Evolutionary conservation across 2,113 vertebrate genomes (phyloP).

Genomic region (Corythornis vintsioides): DNA sequence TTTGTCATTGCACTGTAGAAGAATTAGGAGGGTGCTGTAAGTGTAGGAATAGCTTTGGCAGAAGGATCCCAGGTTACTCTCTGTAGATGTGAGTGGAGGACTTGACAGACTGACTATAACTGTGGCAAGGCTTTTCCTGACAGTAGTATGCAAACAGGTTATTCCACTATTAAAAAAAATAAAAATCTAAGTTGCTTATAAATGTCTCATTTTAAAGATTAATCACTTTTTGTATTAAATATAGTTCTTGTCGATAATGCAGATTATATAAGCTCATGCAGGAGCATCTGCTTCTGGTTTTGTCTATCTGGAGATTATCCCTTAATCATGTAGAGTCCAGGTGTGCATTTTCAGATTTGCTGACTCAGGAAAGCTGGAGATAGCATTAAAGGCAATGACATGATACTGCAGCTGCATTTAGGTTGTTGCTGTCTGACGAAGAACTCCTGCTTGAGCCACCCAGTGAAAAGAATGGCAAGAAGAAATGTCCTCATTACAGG

Average conservation of each 20-base stretch:
- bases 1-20: background rate
- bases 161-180: background rate
- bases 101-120: background rate
- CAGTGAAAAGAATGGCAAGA: slow-evolving; percentile 73
- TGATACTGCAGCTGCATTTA: background rate
- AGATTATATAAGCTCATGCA: slow-evolving; percentile 53
- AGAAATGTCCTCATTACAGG: slow-evolving; percentile 87
- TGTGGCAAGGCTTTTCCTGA: background rate
- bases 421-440: background rate
- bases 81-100: background rate
- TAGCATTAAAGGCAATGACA: slow-evolving; percentile 24
- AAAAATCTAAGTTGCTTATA: background rate
- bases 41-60: background rate
- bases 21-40: background rate
- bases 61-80: background rate
- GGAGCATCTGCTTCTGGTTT: slow-evolving; percentile 34
- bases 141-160: background rate
- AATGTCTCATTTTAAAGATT: background rate
- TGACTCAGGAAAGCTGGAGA: slow-evolving; percentile 59
- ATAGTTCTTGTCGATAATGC: background rate
- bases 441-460: background rate
- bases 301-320: slow-evolving; percentile 65
- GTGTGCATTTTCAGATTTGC: slow-evolving; percentile 59
- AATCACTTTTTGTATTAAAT: background rate
- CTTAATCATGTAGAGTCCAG: slow-evolving; percentile 59